Base-by-base conservation (phyloP, 2,113 vertebrate genomes). In the Bambusicola thoracicus region DNA sequence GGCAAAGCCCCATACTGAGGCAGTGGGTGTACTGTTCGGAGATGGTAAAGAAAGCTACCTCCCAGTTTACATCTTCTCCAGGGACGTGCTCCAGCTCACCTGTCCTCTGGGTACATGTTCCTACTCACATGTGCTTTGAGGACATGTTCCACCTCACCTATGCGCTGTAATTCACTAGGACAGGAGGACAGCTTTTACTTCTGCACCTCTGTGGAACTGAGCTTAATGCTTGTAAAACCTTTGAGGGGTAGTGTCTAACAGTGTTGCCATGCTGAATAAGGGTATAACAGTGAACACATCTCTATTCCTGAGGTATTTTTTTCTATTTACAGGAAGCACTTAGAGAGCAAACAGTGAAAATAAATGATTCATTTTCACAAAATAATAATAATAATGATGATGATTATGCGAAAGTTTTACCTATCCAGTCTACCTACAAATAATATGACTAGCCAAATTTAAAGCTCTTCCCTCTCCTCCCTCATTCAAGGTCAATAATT, bases 171-270 rank as follows among this genome's bases (percentile, higher is more conserved):
- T 20, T 17, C 72, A 7, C 6, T 48, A 11, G 7, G 6, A 9
- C 16, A 9, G 6, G 2, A 0, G 3, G 8, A 3, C 2, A 4
- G 1, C 6, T 85, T 73, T 5, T 12, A 2, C 13, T 53, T 74
- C 55, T 55, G 2, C 74, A 20, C 38, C 5, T 2, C 8, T 32
- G 11, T 24, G 9, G 30, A 91, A 90, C 0, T 53, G 9, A 63
- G 10, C 56, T 72, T 76, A 75, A 19, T 70, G 27, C 3, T 0
- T 30, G 75, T 55, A 59, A 90, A 81, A 59, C 32, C 34, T 59
- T 67, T 49, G 34, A 29, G 55, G 11, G 51, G 49, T 22, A 41
- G 2, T 70, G 29, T 84, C 19, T 74, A 30, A 59, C 3, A 58
- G 12, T 38, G 17, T 70, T 70, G 32, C 36, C 62, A 36, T 58